These are phyloP conservation scores for Oscheius myriophilus DNA, from an alignment of 2,888 invertebrate species.

Conservation along the genomic window DNA sequence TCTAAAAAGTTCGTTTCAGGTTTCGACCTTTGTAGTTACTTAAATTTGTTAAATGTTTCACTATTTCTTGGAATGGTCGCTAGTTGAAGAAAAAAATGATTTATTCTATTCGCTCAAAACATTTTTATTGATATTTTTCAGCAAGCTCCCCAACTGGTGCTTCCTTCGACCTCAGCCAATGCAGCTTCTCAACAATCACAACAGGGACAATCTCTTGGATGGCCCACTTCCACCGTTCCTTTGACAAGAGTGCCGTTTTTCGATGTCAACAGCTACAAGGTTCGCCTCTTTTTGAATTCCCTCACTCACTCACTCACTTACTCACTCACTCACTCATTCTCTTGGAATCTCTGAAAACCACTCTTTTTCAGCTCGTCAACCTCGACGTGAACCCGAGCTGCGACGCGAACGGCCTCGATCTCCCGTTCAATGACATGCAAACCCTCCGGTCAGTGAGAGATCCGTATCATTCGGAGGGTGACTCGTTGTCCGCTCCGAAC, in stretches of 20 bases:
- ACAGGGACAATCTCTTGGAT: slow-evolving; percentile 45
- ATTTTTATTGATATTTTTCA: slow-evolving; percentile 1
- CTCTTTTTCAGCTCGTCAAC: slow-evolving; percentile 48
- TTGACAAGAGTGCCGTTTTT: slow-evolving; percentile 59
- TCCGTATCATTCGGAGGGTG: neutral
- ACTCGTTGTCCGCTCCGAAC: too few relatives aligned
- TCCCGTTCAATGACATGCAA: slow-evolving; percentile 63
- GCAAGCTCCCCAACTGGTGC: slow-evolving; percentile 14
- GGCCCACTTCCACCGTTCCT: slow-evolving; percentile 56
- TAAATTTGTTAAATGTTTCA: too few relatives aligned
- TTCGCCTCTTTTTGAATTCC: neutral
- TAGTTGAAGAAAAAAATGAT: too few relatives aligned
- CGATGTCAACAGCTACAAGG: slow-evolving; percentile 53
- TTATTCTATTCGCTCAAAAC: too few relatives aligned
- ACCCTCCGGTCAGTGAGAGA: slow-evolving; percentile 47
- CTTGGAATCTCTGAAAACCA: neutral
- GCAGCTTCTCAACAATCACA: slow-evolving; percentile 9
- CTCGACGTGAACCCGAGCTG: slow-evolving; percentile 59
- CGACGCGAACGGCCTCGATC: slow-evolving; percentile 61
- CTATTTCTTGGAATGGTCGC: too few relatives aligned
- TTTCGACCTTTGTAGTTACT: too few relatives aligned
- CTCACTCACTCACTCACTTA: too few relatives aligned
- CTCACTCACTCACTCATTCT: too few relatives aligned
- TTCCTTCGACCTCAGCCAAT: neutral
- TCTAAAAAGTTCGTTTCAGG: too few relatives aligned